Conservation (phyloP, 1,140 invertebrate species). For the Semibalanus balanoides region DNA sequence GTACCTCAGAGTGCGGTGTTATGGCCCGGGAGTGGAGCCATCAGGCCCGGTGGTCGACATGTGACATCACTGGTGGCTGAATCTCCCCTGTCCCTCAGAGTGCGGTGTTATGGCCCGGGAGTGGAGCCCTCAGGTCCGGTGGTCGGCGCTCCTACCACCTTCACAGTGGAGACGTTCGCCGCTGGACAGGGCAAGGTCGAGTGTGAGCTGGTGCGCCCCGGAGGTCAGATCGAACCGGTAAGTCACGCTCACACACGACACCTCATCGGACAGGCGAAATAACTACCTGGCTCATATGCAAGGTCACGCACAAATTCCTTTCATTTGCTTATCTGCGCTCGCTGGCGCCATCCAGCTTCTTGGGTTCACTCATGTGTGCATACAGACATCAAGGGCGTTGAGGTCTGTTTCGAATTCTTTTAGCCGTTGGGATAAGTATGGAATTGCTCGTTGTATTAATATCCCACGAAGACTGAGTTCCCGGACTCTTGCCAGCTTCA, state of each 20-base stretch:
- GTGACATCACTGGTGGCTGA: not conserved
- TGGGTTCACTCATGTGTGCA: too few species aligned
- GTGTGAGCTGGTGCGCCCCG: slow-evolving; percentile 57
- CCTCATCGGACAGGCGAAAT: not conserved
- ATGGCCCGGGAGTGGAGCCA: slow-evolving; percentile 78
- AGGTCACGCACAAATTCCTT: not conserved
- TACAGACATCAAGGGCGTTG: too few species aligned
- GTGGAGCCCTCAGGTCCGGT: slow-evolving; percentile 67
- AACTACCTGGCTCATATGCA: not conserved
- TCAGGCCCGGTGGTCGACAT: slow-evolving; percentile 44
- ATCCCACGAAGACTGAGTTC: too few species aligned
- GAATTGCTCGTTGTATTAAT: too few species aligned
- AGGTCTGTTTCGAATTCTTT: too few species aligned
- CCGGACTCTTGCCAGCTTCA: too few species aligned
- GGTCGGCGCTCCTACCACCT: slow-evolving; percentile 61
- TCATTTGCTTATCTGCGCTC: too few species aligned
- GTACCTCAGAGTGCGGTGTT: slow-evolving; percentile 58
- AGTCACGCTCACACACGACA: slow-evolving; percentile 17
- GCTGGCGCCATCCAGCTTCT: too few species aligned
- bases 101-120: slow-evolving; percentile 78
- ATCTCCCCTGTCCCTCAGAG: slow-evolving; percentile 35
- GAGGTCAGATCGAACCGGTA: slow-evolving; percentile 53
- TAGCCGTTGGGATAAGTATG: too few species aligned
- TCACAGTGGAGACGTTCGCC: slow-evolving; percentile 77
- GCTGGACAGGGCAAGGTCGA: slow-evolving; percentile 66